Evolutionary conservation across 1,140 invertebrate genomes (phyloP), one percentile per base, ranked within the genome.

Genomic region (Trissolcus basalis): DNA sequence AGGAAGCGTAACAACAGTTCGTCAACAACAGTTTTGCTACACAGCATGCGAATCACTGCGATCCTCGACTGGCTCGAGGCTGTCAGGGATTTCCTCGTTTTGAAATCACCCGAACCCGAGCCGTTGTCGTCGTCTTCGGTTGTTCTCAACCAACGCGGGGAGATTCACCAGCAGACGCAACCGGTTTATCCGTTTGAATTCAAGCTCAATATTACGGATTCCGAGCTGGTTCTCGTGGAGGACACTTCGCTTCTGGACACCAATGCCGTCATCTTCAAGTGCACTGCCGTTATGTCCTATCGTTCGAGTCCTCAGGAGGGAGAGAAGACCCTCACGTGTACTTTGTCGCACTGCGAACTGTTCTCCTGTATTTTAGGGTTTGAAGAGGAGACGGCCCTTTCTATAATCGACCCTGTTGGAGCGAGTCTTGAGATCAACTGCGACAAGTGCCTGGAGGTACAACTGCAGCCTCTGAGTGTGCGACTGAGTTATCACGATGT

Each of bases 1-100:
- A 90, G 93, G 19, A 93, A 91, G 82, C 88, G 93, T 9, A 87
- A 86, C 0, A 93, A 94, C 68, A 90, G 91, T n/a, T 91, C 92
- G 0, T 93, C 94, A 65, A 96, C 97, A 59, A 98, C 96, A 0
- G 93, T 99, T 56, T 87, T 99, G 13, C 89, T 99, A 2, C 98
- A 98, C 84, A 97, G 98, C 83, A 98, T 99, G 96, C 90, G 97
- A 49, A 86, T 99, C 4, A 97, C 98, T 90, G 94, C 95, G 0
- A 94, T 98, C 48, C 89, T 98, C 77, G 96, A 98, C 86, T 99
- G 97, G 95, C 94, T 97, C 91, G 92, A 97, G 82, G 91, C 93
- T 9, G 91, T 96, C 0, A 91, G 92, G 77, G 92, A 96, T 77
- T 99, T 97, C 85, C 89, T 99, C 0, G 80, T 91, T 6, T 45